These are phyloP conservation scores for Eumaeus atala DNA, from an alignment of 1,140 invertebrate species.

Conservation along the genomic window DNA sequence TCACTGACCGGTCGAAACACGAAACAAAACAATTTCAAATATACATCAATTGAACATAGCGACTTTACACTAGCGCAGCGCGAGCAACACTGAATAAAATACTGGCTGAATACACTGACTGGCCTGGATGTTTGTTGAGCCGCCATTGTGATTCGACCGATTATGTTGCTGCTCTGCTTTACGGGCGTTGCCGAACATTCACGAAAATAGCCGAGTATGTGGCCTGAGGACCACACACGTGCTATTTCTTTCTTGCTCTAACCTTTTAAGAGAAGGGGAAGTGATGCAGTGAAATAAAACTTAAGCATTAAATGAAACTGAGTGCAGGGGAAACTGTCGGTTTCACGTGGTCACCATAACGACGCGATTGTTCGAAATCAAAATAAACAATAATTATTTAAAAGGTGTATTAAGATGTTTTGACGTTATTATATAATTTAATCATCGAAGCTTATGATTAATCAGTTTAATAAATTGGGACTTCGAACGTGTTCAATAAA, in stretches of 20 bases:
- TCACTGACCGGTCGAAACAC: slow-evolving; percentile 59
- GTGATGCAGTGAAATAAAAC: slow-evolving; percentile 53
- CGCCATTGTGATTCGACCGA: slow-evolving; percentile 65
- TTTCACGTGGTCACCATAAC: slow-evolving; percentile 26
- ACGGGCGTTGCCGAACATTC: slow-evolving; percentile 29
- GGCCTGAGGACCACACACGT: slow-evolving; percentile 65
- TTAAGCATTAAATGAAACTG: slow-evolving; percentile 61
- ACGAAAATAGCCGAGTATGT: slow-evolving; percentile 39
- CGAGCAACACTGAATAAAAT: slow-evolving; percentile 61
- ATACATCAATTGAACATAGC: slow-evolving; percentile 32
- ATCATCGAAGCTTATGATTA: too few species aligned
- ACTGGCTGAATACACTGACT: slow-evolving; percentile 44
- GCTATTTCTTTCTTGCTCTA: slow-evolving; percentile 48
- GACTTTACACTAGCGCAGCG: slow-evolving; percentile 51
- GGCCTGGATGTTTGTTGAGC: slow-evolving; percentile 67
- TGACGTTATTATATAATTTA: too few species aligned
- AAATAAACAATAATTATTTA: slow-evolving; percentile 5
- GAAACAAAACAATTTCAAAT: slow-evolving; percentile 52
- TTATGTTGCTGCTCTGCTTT: slow-evolving; percentile 61
- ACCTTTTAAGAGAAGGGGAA: slow-evolving; percentile 40
- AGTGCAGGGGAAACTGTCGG: slow-evolving; percentile 29
- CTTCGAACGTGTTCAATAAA: too few species aligned
- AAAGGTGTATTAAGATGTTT: too few species aligned
- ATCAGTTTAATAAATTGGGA: too few species aligned
- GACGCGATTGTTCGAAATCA: slow-evolving; percentile 11